Evolutionary conservation across 2,888 invertebrate genomes (phyloP).

Genomic region (Epinotia bilunana): DNA sequence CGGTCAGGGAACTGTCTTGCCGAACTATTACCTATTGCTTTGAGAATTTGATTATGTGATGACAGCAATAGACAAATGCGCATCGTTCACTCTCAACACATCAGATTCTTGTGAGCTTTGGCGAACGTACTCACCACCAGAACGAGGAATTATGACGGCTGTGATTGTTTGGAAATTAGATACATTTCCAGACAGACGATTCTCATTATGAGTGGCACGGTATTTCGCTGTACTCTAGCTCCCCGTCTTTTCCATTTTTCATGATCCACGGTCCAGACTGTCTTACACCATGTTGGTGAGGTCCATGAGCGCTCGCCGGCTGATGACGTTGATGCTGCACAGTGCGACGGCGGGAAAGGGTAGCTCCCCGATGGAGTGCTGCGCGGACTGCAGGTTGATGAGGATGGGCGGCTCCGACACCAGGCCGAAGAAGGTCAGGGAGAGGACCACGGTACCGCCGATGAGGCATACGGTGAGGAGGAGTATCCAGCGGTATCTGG

Average conservation of each 20-base stretch:
- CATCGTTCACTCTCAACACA: background rate
- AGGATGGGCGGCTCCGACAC: slow-evolving; percentile 44
- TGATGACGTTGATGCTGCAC: slow-evolving; percentile 83
- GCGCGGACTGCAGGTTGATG: slow-evolving; percentile 61
- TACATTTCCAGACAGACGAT: background rate
- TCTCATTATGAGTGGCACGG: too few species aligned
- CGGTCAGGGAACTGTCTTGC: background rate
- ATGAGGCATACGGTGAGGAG: background rate
- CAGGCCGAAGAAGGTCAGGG: background rate
- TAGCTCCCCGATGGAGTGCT: slow-evolving; percentile 72
- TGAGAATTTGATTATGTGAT: background rate
- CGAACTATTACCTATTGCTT: background rate
- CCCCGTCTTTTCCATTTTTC: background rate
- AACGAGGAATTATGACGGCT: background rate
- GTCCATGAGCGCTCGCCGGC: slow-evolving; percentile 56
- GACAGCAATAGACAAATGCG: background rate
- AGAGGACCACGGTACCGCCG: background rate
- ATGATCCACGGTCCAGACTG: too few species aligned
- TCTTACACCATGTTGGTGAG: slow-evolving; percentile 70
- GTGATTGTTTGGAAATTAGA: background rate
- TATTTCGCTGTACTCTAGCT: too few species aligned
- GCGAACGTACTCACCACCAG: background rate
- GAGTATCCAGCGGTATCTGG: slow-evolving; percentile 33
- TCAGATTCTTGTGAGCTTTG: background rate
- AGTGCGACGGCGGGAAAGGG: slow-evolving; percentile 86